A percentile compares a stretch with the other conserved stretches of the same genome.
phyloP scores from a whole-genome alignment of 2,797 vertebrate genomes.

The Liparis tanakae region DNA sequence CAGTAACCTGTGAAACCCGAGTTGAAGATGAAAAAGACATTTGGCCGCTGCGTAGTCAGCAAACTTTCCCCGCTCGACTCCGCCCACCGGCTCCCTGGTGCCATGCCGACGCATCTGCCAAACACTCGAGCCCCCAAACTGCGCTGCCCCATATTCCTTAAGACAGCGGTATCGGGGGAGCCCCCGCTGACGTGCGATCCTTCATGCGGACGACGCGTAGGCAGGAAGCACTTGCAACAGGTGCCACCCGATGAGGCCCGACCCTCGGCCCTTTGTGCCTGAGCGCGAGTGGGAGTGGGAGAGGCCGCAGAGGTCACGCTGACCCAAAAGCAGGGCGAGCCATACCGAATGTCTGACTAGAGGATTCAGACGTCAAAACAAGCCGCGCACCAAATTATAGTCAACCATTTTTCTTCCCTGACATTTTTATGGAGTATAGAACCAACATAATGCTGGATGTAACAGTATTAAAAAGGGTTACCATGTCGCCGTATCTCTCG shows the following conservation, averaged over 20 bases:
- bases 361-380: conserved; percentile 63
- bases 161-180: conserved; percentile 68
- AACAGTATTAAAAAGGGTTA: conserved; percentile 9
- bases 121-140: conserved; percentile 51
- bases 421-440: conserved; percentile 49
- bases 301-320: conserved; percentile 79
- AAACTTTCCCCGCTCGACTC: conserved; percentile 47
- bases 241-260: conserved; percentile 77
- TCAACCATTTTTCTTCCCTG: conserved; percentile 56
- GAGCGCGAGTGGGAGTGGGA: conserved; percentile 83
- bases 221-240: conserved; percentile 79
- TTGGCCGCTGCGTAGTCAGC: conserved; percentile 70
- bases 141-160: conserved; percentile 68
- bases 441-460: conserved; percentile 39
- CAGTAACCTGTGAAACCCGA: conserved; percentile 17
- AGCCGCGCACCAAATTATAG: conserved; percentile 54
- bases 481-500: neutral
- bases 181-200: conserved; percentile 74
- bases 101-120: conserved; percentile 61
- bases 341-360: conserved; percentile 65
- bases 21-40: conserved; percentile 30
- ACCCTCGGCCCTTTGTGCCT: conserved; percentile 76
- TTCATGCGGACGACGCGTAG: conserved; percentile 84
- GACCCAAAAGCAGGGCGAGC: conserved; percentile 65
- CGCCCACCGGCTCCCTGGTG: conserved; percentile 52